Conservation (phyloP, 2,113 vertebrate species). For the Glaucidium brasilianum region DNA sequence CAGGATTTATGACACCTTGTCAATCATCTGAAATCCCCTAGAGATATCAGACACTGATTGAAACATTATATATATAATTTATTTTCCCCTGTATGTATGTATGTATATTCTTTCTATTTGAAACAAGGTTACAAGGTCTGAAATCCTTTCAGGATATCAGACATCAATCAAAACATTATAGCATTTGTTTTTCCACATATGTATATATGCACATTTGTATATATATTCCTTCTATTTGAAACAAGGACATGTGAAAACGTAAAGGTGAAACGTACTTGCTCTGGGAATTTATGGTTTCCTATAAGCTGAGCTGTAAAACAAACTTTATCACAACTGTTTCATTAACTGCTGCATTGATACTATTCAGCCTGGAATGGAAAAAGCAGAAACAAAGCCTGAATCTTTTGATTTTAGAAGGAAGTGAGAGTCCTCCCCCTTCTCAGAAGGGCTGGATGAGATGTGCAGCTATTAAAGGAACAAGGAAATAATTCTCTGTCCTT, state of each 20-base stretch:
- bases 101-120: background rate
- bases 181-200: background rate
- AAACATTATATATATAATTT: background rate
- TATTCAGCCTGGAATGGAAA: background rate
- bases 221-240: background rate
- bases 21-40: background rate
- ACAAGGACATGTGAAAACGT: background rate
- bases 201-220: too few relatives aligned
- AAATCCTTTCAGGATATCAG: rapidly evolving
- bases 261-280: background rate
- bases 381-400: background rate
- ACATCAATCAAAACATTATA: background rate
- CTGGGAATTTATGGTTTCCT: background rate
- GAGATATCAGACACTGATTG: background rate
- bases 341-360: background rate
- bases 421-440: background rate
- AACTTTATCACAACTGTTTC: background rate
- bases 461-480: background rate
- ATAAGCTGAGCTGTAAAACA: background rate
- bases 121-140: background rate
- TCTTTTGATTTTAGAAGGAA: background rate
- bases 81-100: background rate
- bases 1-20: background rate
- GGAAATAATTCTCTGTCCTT: background rate
- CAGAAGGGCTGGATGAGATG: background rate